Conservation (phyloP, 2,797 vertebrate genomes). For the Cynodonichthys magdalenae region DNA sequence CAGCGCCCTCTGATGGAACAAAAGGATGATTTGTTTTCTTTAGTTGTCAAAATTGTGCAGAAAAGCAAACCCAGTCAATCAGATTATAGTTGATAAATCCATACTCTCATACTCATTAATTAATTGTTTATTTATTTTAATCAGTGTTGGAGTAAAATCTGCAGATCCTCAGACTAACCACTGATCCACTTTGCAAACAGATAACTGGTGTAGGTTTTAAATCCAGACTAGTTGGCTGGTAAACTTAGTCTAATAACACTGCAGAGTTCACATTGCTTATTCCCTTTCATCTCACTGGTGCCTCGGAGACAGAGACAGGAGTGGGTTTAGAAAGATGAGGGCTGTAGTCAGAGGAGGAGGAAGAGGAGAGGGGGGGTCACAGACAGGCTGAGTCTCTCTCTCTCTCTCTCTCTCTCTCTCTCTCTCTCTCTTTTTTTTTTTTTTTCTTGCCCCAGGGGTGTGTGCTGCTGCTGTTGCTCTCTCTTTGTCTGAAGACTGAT, state of each 20-base stretch:
- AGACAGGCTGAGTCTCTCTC: constrained; percentile 60
- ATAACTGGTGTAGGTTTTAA: constrained; percentile 57
- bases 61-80: constrained; percentile 5
- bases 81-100: constrained; percentile 8
- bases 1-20: constrained; percentile 59
- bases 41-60: neutral
- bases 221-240: constrained; percentile 61
- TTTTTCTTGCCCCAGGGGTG: constrained; percentile 66
- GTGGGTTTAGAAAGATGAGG: constrained; percentile 67
- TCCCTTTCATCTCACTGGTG: constrained; percentile 79
- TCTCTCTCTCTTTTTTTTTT: neutral
- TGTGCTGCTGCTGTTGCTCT: constrained; percentile 68
- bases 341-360: constrained; percentile 58
- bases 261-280: constrained; percentile 70
- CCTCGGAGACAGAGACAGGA: constrained; percentile 76
- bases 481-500: constrained; percentile 78
- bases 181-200: constrained; percentile 39
- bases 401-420: constrained; percentile 28
- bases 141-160: constrained; percentile 6
- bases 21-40: constrained; percentile 1
- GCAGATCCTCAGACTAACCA: constrained; percentile 20
- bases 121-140: too few species aligned
- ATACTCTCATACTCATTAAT: neutral
- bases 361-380: constrained; percentile 54
- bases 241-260: constrained; percentile 68